Evolutionary conservation across 1,140 invertebrate genomes (phyloP).

Genomic region (Pogonomyrmex californicus): DNA sequence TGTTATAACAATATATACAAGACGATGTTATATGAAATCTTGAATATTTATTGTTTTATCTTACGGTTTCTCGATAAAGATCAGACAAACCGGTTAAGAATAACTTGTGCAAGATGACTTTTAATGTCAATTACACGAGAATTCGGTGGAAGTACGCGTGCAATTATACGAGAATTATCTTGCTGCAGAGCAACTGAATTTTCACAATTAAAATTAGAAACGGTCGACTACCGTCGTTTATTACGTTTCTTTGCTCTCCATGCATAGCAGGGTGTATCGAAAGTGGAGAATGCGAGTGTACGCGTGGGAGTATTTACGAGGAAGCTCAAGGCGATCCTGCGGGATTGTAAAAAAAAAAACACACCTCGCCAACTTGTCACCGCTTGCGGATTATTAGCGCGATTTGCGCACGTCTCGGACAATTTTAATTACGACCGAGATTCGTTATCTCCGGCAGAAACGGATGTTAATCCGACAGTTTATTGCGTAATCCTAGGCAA

Average conservation of each 20-base stretch:
- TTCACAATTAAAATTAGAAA: constrained; percentile 23
- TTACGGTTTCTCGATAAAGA: constrained; percentile 44
- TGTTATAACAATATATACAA: constrained; percentile 61
- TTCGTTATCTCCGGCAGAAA: constrained; percentile 49
- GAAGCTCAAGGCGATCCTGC: neutral
- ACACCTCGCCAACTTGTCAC: constrained; percentile 27
- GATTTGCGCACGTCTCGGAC: constrained; percentile 25
- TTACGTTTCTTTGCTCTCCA: constrained; percentile 8
- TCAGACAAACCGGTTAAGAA: neutral
- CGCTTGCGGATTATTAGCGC: constrained; percentile 46
- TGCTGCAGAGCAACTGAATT: neutral
- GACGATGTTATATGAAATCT: constrained; percentile 61
- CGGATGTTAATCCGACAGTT: constrained; percentile 67
- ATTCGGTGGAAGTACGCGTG: neutral
- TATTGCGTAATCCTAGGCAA: constrained; percentile 47
- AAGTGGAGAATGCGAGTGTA: neutral
- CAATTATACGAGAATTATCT: neutral
- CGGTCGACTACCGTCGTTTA: neutral
- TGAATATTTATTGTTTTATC: constrained; percentile 58
- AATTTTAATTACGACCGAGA: constrained; percentile 36
- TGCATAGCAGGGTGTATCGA: neutral
- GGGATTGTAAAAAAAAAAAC: constrained; percentile 19
- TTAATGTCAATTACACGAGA: constrained; percentile 19
- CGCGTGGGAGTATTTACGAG: constrained; percentile 36
- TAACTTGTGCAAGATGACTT: neutral